phyloP scores from a whole-genome alignment of 2,113 vertebrate species.

The Alligator sinensis region DNA sequence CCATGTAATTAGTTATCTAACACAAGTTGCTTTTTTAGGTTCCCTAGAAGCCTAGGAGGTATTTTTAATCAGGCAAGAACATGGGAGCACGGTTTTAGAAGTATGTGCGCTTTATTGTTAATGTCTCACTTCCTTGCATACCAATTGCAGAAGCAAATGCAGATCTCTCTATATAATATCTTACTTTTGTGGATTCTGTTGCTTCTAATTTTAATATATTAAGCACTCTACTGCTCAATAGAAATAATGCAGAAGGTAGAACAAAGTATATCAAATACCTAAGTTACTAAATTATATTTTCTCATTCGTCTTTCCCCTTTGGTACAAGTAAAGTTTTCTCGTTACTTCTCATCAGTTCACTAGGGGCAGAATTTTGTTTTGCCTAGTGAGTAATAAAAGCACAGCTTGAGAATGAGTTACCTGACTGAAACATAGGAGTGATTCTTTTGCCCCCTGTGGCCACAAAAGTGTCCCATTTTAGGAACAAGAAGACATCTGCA shows the following conservation, averaged over 20 bases:
- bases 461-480: no score
- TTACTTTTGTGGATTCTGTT: background rate
- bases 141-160: background rate
- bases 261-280: background rate
- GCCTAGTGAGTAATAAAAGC: no score
- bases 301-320: background rate
- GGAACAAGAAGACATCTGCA: no score
- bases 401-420: no score
- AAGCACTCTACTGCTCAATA: background rate
- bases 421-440: no score
- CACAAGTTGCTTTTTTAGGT: background rate
- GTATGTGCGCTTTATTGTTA: background rate
- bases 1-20: background rate
- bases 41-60: background rate
- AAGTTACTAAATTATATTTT: background rate
- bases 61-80: background rate
- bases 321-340: background rate
- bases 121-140: background rate
- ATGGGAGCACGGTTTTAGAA: background rate
- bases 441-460: no score
- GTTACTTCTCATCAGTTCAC: background rate
- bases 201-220: background rate
- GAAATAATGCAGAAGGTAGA: background rate
- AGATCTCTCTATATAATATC: background rate
- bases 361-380: background rate